phyloP scores from a whole-genome alignment of 2,888 invertebrate genomes.

The Hetaerina titia region DNA sequence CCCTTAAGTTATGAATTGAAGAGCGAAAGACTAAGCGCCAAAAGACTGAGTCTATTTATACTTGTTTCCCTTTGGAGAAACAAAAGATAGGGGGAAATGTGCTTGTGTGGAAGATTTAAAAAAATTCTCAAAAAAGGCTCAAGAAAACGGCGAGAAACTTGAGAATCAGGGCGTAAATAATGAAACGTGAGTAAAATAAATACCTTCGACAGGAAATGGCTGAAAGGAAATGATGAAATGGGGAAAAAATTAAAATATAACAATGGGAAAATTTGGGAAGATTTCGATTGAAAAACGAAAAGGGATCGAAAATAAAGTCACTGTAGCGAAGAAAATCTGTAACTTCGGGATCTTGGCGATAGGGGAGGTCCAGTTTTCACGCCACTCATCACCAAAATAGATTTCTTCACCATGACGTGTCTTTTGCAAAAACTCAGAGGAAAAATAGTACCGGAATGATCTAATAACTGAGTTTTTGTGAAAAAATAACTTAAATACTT shows the following conservation, averaged over 20 bases:
- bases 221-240: not conserved
- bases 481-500: too few species aligned
- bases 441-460: not conserved
- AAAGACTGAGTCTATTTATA: not conserved
- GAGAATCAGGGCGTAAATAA: not conserved
- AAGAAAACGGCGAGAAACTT: not conserved
- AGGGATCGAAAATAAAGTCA: not conserved
- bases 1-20: not conserved
- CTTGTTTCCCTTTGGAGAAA: not conserved
- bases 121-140: not conserved
- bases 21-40: not conserved
- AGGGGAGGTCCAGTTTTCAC: not conserved
- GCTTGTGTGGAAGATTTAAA: not conserved
- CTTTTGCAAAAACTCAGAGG: not conserved
- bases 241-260: not conserved
- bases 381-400: not conserved
- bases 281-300: not conserved
- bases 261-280: not conserved
- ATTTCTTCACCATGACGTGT: not conserved
- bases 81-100: not conserved
- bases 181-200: not conserved
- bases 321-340: not conserved
- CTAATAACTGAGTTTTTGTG: too few species aligned
- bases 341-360: not conserved
- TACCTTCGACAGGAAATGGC: conserved; percentile 8